These are phyloP conservation scores for Sinhomidia bicolor DNA, from an alignment of 2,888 invertebrate species.

Conservation along the genomic window DNA sequence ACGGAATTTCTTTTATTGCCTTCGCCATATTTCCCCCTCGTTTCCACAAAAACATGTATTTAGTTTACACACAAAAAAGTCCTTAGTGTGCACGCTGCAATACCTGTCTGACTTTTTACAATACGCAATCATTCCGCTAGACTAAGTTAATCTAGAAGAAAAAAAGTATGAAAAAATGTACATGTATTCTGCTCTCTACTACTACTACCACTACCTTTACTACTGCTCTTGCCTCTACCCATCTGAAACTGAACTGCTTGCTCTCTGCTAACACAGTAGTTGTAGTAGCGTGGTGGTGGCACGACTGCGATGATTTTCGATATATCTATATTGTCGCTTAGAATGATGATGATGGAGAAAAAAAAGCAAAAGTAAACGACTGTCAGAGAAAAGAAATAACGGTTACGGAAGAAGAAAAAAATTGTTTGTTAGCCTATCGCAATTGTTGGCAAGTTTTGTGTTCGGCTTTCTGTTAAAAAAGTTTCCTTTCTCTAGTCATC, in stretches of 20 bases:
- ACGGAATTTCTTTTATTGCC: constrained; percentile 53
- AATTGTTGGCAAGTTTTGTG: constrained; percentile 50
- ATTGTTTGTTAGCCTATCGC: constrained; percentile 24
- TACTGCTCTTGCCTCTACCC: background rate
- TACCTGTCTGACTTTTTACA: constrained; percentile 57
- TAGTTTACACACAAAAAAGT: background rate
- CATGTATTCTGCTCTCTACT: background rate
- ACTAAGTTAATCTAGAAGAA: constrained; percentile 64
- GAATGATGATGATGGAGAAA: constrained; percentile 39
- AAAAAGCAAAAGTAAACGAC: constrained; percentile 49
- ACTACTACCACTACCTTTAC: no score
- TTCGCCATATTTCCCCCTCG: background rate
- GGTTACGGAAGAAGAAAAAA: constrained; percentile 45
- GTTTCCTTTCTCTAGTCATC: constrained; percentile 54
- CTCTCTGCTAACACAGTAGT: background rate
- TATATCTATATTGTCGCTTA: constrained; percentile 44
- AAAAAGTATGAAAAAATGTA: constrained; percentile 23
- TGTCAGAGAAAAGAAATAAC: constrained; percentile 2
- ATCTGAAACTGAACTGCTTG: background rate
- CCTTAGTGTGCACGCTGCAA: constrained; percentile 23
- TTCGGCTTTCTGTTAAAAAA: constrained; percentile 47
- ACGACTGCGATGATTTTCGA: constrained; percentile 27
- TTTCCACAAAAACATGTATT: constrained; percentile 22
- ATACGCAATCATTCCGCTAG: constrained; percentile 72
- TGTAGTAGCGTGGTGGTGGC: background rate